A percentile compares a stretch with the other conserved stretches of the same genome.
Conservation (phyloP, 2,888 invertebrate species). For the Tetragnatha montana region DNA sequence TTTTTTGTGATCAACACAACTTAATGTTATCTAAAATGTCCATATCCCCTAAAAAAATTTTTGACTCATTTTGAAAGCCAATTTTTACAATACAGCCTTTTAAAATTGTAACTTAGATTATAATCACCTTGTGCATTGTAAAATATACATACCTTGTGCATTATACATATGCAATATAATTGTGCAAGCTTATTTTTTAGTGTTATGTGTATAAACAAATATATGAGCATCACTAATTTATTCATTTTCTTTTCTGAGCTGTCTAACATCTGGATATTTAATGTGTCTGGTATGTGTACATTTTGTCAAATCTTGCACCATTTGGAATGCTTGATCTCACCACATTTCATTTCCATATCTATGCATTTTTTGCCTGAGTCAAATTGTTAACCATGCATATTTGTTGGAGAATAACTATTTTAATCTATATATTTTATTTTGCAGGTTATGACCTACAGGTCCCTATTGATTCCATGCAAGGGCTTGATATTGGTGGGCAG, state of each 20-base stretch:
- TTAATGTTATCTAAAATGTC: too few species aligned
- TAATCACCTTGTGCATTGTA: too few species aligned
- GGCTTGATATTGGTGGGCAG: slow-evolving; percentile 81
- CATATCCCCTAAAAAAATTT: too few species aligned
- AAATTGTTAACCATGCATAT: neutral
- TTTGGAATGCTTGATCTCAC: neutral
- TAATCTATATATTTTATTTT: slow-evolving; percentile 69
- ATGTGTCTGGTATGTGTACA: slow-evolving; percentile 34
- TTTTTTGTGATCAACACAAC: too few species aligned
- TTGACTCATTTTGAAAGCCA: too few species aligned
- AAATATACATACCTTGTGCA: too few species aligned
- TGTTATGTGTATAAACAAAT: neutral
- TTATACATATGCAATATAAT: too few species aligned
- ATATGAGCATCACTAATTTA: neutral
- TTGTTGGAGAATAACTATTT: neutral
- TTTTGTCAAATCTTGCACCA: neutral
- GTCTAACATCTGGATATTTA: slow-evolving; percentile 13
- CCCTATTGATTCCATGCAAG: slow-evolving; percentile 98
- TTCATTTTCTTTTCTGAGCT: slow-evolving; percentile 36
- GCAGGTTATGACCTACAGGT: slow-evolving; percentile 94
- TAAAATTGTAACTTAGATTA: too few species aligned
- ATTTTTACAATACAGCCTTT: too few species aligned
- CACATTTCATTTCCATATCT: neutral
- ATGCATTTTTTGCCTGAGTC: neutral
- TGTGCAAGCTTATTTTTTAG: neutral